Percentiles rank a stretch among this genome's conserved stretches.
phyloP scores from a whole-genome alignment of 2,888 invertebrate species.

The Cataglyphis rosenhaueri region DNA sequence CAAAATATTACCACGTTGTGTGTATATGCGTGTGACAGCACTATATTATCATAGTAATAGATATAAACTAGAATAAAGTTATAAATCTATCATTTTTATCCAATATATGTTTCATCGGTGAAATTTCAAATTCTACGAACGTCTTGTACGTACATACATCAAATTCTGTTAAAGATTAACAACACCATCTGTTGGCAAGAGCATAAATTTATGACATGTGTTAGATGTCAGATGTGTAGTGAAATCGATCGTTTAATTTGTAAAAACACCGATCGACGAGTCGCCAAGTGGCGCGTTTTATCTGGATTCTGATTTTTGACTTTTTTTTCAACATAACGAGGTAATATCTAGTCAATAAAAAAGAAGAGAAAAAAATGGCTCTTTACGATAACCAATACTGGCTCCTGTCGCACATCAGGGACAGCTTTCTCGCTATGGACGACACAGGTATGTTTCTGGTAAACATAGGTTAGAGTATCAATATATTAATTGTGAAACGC shows the following conservation, averaged over 20 bases:
- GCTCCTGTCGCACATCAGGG: conserved; percentile 96
- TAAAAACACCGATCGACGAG: conserved; percentile 13
- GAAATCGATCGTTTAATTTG: conserved; percentile 32
- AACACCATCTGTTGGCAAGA: background rate
- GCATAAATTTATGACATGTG: background rate
- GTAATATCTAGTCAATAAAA: background rate
- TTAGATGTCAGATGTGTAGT: background rate
- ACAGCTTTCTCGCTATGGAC: conserved; percentile 98
- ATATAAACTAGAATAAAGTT: background rate
- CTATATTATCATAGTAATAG: background rate
- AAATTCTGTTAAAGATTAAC: background rate
- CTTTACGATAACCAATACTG: conserved; percentile 97
- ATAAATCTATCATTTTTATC: background rate
- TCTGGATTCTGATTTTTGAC: background rate
- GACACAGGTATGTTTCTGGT: conserved; percentile 89
- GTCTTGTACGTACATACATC: background rate
- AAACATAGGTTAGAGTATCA: conserved; percentile 54
- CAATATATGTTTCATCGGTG: background rate
- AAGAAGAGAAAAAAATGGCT: conserved; percentile 89
- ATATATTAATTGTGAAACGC: background rate
- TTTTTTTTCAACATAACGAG: conserved; percentile 12
- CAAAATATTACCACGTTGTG: background rate
- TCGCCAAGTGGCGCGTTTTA: background rate
- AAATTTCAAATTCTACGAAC: background rate
- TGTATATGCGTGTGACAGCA: background rate